Conservation (phyloP, 2,113 vertebrate genomes). For the Ceyx cyanopectus region DNA sequence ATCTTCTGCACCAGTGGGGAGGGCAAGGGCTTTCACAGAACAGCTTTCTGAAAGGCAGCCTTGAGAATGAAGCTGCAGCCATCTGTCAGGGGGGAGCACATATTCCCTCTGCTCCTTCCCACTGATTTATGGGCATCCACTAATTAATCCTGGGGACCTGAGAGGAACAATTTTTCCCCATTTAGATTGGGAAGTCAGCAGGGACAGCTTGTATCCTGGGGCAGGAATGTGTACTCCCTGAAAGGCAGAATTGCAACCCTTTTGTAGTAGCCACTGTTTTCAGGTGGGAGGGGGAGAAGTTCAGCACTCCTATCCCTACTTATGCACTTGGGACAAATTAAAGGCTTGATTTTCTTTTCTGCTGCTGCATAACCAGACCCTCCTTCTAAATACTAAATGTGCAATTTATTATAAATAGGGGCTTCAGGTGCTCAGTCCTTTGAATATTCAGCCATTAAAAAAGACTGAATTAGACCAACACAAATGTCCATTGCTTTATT, state of each 20-base stretch:
- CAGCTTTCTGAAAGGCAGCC: neutral
- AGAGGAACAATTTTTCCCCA: neutral
- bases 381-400: slow-evolving; percentile 8
- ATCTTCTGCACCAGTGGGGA: slow-evolving; percentile 24
- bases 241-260: neutral
- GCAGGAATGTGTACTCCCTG: slow-evolving; percentile 21
- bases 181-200: slow-evolving; percentile 25
- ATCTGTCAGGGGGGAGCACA: slow-evolving; percentile 21
- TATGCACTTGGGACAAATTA: neutral
- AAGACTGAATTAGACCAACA: neutral
- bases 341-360: neutral
- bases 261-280: neutral
- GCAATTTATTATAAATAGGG: neutral
- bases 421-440: slow-evolving; percentile 1
- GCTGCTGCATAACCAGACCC: neutral
- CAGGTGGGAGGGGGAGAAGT: neutral
- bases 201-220: slow-evolving; percentile 22
- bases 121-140: neutral
- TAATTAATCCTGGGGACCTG: slow-evolving; percentile 44
- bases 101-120: slow-evolving; percentile 21
- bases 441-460: neutral
- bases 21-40: slow-evolving; percentile 8
- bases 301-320: neutral
- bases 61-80: neutral
- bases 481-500: neutral